phyloP scores from a whole-genome alignment of 2,113 vertebrate species.

The Chaenogobius annularis region DNA sequence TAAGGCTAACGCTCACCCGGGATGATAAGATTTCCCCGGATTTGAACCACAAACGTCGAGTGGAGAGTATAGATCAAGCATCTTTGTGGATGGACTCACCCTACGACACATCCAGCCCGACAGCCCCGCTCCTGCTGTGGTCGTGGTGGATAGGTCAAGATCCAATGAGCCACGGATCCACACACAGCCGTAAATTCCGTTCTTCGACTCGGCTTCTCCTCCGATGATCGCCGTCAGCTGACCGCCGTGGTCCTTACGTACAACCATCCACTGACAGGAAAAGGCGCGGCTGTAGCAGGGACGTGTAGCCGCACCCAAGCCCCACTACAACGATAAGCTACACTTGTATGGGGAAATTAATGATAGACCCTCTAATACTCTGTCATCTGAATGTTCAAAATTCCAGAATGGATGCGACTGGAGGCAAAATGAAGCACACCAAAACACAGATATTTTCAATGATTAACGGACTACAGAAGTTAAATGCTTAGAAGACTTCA shows the following conservation, averaged over 20 bases:
- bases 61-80: background rate
- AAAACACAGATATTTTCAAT: too few species aligned
- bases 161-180: slow-evolving; percentile 36
- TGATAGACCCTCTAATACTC: background rate
- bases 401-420: too few species aligned
- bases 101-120: slow-evolving; percentile 38
- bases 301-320: slow-evolving; percentile 67
- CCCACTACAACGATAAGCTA: slow-evolving; percentile 46
- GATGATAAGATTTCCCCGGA: slow-evolving; percentile 11
- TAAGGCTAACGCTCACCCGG: slow-evolving; percentile 48
- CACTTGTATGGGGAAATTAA: background rate
- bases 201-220: slow-evolving; percentile 41
- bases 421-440: too few species aligned
- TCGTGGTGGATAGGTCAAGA: slow-evolving; percentile 10
- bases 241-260: slow-evolving; percentile 61
- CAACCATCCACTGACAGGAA: slow-evolving; percentile 59
- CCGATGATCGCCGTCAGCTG: slow-evolving; percentile 64
- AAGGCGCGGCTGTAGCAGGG: slow-evolving; percentile 63
- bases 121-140: slow-evolving; percentile 21
- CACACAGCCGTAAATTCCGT: slow-evolving; percentile 50
- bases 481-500: too few species aligned
- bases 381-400: too few species aligned
- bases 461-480: too few species aligned
- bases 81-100: slow-evolving; percentile 34
- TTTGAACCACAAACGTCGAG: background rate